Evolutionary conservation across 1,140 invertebrate species (phyloP).

Genomic region (Eueides isabella): DNA sequence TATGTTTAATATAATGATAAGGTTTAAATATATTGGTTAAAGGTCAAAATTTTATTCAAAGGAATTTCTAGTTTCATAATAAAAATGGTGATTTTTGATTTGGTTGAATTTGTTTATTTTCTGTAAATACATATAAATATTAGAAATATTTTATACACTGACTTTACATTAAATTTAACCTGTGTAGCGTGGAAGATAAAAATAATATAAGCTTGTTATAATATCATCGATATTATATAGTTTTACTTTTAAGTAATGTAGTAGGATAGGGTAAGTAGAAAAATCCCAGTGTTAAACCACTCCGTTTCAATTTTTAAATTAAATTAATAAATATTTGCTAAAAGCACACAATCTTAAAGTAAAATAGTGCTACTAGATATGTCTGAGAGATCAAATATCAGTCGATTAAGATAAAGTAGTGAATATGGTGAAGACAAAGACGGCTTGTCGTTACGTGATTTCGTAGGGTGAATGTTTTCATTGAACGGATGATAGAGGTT

Average conservation of each 20-base stretch:
- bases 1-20: background rate
- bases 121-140: too few relatives aligned
- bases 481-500: background rate
- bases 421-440: background rate
- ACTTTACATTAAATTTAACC: too few relatives aligned
- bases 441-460: background rate
- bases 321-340: background rate
- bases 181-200: too few relatives aligned
- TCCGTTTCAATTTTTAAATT: too few relatives aligned
- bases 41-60: background rate
- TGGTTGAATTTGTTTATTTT: too few relatives aligned
- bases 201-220: too few relatives aligned
- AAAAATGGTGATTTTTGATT: too few relatives aligned
- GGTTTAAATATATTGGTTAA: background rate
- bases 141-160: too few relatives aligned
- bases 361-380: background rate
- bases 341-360: background rate
- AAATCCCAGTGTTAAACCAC: too few relatives aligned
- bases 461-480: background rate
- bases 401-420: background rate
- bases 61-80: background rate
- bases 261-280: too few relatives aligned
- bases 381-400: background rate
- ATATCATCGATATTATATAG: too few relatives aligned
- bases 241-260: too few relatives aligned